Percentiles rank a stretch among this genome's conserved stretches.
phyloP scores from a whole-genome alignment of 2,797 vertebrate species.

The Catamblyrhynchus diadema region DNA sequence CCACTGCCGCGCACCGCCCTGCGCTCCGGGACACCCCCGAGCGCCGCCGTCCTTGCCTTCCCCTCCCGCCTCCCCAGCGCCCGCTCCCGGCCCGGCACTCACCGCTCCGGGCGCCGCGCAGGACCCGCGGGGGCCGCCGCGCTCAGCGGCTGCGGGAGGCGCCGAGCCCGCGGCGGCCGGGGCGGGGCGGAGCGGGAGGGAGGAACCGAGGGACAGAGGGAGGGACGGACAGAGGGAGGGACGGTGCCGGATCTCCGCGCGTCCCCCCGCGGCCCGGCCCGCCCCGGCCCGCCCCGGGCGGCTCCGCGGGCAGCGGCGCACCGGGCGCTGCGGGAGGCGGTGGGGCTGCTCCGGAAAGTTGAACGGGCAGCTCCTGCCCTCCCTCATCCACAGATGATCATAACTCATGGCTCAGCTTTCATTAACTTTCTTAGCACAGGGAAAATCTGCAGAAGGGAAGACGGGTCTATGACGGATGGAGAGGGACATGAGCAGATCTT shows the following conservation, averaged over 20 bases:
- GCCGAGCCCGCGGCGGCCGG: not conserved
- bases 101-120: not conserved
- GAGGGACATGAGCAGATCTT: not conserved
- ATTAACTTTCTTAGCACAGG: not conserved
- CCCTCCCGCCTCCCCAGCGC: not conserved
- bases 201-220: too few species aligned
- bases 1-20: not conserved
- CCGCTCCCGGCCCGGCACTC: not conserved
- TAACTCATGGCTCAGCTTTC: accelerated
- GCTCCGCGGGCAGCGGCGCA: not conserved
- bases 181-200: not conserved
- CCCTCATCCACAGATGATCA: not conserved
- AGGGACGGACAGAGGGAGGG: not conserved
- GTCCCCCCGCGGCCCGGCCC: too few species aligned
- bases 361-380: too few species aligned
- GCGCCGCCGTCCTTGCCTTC: not conserved
- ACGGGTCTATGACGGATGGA: not conserved
- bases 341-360: accelerated
- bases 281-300: not conserved
- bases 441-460: not conserved
- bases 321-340: accelerated
- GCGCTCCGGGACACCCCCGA: not conserved
- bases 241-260: not conserved
- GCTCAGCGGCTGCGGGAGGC: not conserved
- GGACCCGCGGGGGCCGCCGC: not conserved